Evolutionary conservation across 2,113 vertebrate species (phyloP).

Genomic region (Sciurus niger): DNA sequence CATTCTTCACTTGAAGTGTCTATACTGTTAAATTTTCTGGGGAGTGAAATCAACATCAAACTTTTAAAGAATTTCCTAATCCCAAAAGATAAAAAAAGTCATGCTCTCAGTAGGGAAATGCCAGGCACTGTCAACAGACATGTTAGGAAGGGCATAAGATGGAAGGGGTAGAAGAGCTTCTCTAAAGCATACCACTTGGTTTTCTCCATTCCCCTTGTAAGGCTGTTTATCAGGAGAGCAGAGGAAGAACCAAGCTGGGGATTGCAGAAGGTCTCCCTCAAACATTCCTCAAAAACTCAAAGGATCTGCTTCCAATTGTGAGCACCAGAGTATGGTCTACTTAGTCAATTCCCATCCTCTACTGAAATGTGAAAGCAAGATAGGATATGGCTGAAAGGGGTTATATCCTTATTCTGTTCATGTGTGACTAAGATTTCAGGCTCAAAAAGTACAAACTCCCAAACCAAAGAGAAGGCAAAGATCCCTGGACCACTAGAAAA

Average conservation of each 20-base stretch:
- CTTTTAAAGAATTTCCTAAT: constrained; percentile 6
- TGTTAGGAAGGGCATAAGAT: rapidly evolving
- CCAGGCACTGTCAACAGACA: not conserved
- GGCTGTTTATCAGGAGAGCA: rapidly evolving
- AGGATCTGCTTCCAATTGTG: not conserved
- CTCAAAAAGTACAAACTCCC: not conserved
- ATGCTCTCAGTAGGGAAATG: not conserved
- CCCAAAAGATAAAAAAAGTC: not conserved
- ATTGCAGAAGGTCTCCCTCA: not conserved
- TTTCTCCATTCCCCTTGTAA: too few species aligned
- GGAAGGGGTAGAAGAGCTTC: rapidly evolving
- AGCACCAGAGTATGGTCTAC: not conserved
- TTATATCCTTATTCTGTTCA: not conserved
- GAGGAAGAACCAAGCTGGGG: not conserved
- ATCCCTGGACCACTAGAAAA: not conserved
- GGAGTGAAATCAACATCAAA: not conserved
- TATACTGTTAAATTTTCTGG: constrained; percentile 8
- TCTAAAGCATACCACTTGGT: not conserved
- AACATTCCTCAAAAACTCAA: not conserved
- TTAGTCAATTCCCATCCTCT: not conserved
- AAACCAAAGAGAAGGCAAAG: not conserved
- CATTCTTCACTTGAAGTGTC: not conserved
- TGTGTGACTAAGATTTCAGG: not conserved
- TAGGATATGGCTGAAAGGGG: rapidly evolving
- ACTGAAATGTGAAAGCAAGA: not conserved